Percentiles rank a stretch among this genome's conserved stretches.
These are phyloP conservation scores for Planococcus citri DNA, from an alignment of 1,140 invertebrate genomes.

Conservation along the genomic window DNA sequence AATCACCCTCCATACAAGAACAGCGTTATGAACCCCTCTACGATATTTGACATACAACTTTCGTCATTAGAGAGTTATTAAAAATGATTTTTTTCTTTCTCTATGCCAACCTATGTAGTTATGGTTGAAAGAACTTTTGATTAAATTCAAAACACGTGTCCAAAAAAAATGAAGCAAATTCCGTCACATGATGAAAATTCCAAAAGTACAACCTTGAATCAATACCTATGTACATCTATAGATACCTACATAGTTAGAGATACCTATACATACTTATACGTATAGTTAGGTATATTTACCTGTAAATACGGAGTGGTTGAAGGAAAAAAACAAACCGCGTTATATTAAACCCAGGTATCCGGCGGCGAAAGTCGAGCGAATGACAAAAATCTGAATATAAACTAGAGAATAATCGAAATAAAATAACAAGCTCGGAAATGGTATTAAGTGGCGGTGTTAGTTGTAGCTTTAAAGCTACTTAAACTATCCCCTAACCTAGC, in stretches of 20 bases:
- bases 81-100: neutral
- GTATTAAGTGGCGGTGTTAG: neutral
- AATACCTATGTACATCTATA: too few relatives aligned
- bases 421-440: constrained; percentile 6
- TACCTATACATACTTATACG: too few relatives aligned
- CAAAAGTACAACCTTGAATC: neutral
- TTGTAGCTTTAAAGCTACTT: constrained; percentile 18
- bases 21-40: neutral
- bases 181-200: neutral
- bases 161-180: neutral
- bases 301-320: too few relatives aligned
- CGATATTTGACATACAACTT: neutral
- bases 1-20: neutral
- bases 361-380: neutral
- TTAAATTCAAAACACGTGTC: neutral
- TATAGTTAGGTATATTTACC: too few relatives aligned
- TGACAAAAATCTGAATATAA: constrained; percentile 8
- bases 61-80: neutral
- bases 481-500: neutral
- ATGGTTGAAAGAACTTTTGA: neutral
- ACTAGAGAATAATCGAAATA: constrained; percentile 3
- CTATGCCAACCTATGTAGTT: neutral
- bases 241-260: too few relatives aligned
- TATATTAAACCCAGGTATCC: neutral
- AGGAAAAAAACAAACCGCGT: too few relatives aligned